These are phyloP conservation scores for Polydrusus cervinus DNA, from an alignment of 2,888 invertebrate species.

Conservation along the genomic window DNA sequence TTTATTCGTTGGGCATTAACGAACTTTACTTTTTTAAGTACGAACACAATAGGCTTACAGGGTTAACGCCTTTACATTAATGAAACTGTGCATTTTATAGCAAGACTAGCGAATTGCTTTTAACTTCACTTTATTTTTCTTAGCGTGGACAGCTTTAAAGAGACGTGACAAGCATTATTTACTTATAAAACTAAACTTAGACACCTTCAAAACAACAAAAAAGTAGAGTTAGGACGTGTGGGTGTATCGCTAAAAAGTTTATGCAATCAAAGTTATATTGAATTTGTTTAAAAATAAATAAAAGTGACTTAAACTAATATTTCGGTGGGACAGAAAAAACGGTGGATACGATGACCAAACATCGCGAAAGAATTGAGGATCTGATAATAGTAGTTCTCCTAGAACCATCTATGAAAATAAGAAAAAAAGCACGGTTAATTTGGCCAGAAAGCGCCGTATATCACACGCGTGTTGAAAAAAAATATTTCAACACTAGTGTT, in stretches of 20 bases:
- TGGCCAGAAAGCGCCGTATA: too few species aligned
- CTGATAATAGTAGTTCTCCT: too few species aligned
- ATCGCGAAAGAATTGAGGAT: too few species aligned
- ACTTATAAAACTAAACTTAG: not conserved
- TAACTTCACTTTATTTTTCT: not conserved
- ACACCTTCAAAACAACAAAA: not conserved
- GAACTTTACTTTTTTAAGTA: not conserved
- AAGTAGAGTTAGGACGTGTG: not conserved
- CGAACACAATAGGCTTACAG: not conserved
- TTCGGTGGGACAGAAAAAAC: too few species aligned
- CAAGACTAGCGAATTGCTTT: not conserved
- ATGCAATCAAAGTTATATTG: not conserved
- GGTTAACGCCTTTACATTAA: not conserved
- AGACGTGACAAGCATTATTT: slow-evolving; percentile 7
- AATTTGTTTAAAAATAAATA: too few species aligned
- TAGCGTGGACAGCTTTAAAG: slow-evolving; percentile 1
- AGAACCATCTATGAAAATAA: too few species aligned
- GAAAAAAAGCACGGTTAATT: too few species aligned
- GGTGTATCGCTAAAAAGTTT: too few species aligned
- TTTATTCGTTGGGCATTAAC: not conserved
- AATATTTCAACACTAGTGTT: too few species aligned
- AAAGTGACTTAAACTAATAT: too few species aligned
- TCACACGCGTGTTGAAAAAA: too few species aligned
- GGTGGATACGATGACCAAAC: too few species aligned
- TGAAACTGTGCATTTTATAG: slow-evolving; percentile 1